These are phyloP conservation scores for Eurystomus gularis DNA, from an alignment of 2,113 vertebrate species.

Conservation along the genomic window DNA sequence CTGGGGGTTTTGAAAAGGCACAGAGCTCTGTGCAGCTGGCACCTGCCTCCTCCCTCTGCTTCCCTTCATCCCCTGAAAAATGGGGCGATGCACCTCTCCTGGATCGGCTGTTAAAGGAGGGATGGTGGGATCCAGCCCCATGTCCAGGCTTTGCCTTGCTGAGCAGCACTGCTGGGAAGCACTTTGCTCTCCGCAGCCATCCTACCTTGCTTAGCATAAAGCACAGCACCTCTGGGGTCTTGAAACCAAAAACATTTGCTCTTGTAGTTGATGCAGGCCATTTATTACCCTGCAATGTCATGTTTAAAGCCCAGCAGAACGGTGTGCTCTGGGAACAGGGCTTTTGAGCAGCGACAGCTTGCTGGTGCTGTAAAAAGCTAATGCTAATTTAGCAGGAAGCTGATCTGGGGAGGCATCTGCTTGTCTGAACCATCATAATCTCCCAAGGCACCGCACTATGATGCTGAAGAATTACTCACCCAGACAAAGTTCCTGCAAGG, in stretches of 20 bases:
- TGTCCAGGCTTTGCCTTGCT: neutral
- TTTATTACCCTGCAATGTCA: neutral
- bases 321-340: neutral
- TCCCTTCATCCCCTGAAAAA: neutral
- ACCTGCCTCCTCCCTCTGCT: neutral
- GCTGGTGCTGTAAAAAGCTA: neutral
- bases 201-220: neutral
- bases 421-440: neutral
- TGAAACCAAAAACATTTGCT: neutral
- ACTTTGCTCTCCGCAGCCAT: neutral
- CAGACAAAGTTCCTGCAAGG: neutral
- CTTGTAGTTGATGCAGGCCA: neutral
- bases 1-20: neutral
- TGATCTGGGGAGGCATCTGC: neutral
- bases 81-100: rapidly evolving
- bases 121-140: neutral
- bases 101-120: neutral
- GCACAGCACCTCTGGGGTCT: neutral
- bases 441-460: neutral
- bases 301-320: neutral
- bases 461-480: neutral
- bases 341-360: neutral
- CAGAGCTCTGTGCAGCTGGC: neutral
- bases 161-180: neutral
- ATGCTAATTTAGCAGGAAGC: slow-evolving; percentile 12